Evolutionary conservation across 2,888 invertebrate genomes (phyloP), one percentile per base, ranked within the genome.

Genomic region (Acholoe squamosa): DNA sequence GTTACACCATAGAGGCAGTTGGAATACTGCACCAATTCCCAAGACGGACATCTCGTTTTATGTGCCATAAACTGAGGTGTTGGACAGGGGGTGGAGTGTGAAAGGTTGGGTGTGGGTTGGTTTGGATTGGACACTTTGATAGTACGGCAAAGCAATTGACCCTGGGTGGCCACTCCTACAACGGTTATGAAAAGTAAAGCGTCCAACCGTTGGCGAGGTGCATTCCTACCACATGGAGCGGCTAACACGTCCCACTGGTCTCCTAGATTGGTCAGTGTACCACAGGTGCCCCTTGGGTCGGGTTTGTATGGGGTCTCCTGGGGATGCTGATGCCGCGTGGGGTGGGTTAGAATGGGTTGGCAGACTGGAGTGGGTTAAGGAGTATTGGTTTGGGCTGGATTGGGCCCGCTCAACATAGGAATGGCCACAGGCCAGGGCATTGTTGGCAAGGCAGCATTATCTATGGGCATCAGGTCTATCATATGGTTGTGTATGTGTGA

Each of bases 1-100:
- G 43, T 7, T 3, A 43, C 43, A 43, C 43, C 10, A 43, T 43
- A 61, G 22, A 14, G n/a, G 1, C 61, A 61, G 61, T 61, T 61
- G 61, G 61, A 61, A 61, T n/a, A 61, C 61, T n/a, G n/a, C 22
- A 61, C 61, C 22, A 14, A n/a, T 61, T n/a, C n/a, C 61, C n/a
- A n/a, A n/a, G 61, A n/a, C 61, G 14, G 61, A n/a, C 61, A 71
- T 61, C 31, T 71, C 71, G 31, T 71, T 71, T 71, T 71, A 71
- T 71, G 71, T 25, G 71, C 25, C 25, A 71, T 71, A 71, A 71
- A 71, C 28, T 16, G 28, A 71, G 61, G 22, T n/a, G 19, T 61
- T 61, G 22, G 3, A 10, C 43, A 43, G n/a, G 19, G 25, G 19
- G 28, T 71, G 5, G 71, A 28, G 61, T 19, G 61, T 43, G 43